Evolutionary conservation across 2,797 vertebrate genomes (phyloP), one percentile per base, ranked within the genome.

Genomic region (Cossypha caffra): DNA sequence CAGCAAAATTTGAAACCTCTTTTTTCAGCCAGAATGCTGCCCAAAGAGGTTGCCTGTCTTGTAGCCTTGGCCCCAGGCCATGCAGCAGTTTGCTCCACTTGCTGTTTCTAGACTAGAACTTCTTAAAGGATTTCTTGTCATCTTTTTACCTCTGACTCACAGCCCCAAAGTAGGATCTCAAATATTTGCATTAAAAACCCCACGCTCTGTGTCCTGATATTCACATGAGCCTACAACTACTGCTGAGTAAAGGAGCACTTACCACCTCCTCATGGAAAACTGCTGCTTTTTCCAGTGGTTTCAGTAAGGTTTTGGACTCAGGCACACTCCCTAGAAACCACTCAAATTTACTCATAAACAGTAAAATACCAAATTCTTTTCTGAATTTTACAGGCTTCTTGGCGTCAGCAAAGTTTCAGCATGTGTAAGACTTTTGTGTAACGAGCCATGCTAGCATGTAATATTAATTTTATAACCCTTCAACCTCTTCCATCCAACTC

Each of bases 141-240:
- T 51, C 19, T 67, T 85, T 76, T 68, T 58, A 54, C 33, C n/a
- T 86, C 42, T 92, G 55, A 61, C 19, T 80, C 23, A 73, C n/a
- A 71, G 19, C 17, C 25, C 40, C 35, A 45, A 31, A 51, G 3
- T 15, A 76, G 64, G 21, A 11, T 12, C 16, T 74, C 37, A 80
- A 68, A 45, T 21, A 67, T 50, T 33, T 67, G 35, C 52, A 43
- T 79, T 57, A 63, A 89, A 54, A 72, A 7, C 16, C 24, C 28
- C 42, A 47, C 3, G 0, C 7, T 59, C 4, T 28, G 16, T 63
- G 19, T 13, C 21, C 9, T 35, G 55, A 54, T 13, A 1, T 1
- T 74, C 40, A 55, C 40, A 45, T 55, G 66, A 66, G 15, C 21
- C 21, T 14, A 5, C 33, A 43, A 29, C 21, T 77, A 51, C 17